Base-by-base conservation (phyloP, 2,113 vertebrate species). In the Paramisgurnus dabryanus region DNA sequence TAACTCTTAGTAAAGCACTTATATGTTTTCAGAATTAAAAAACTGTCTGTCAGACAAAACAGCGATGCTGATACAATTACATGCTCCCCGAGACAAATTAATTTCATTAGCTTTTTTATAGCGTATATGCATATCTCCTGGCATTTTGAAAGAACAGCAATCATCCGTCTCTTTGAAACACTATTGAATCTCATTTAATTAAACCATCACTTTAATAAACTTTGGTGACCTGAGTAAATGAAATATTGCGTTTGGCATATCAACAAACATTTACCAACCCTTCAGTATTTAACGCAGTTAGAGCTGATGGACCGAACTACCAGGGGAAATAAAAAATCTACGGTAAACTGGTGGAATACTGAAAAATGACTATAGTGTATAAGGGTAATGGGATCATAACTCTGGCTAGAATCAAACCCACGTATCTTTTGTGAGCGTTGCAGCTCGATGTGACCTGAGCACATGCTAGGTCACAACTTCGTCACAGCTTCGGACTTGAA, bases 111-210 rank as follows among this genome's bases (percentile, higher is more conserved):
- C 15, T n/a, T 15, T 53, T 71, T 55, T 12, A 71, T n/a, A 64
- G 64, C 8, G 18, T 49, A 75, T 63, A 49, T 63, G 22, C 58
- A 73, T 47, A 22, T 55, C 60, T 53, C 13, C n/a, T 58, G 69
- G 70, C 40, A 72, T 72, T 80, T 57, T n/a, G 55, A 39, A 50
- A 71, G 17, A 50, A 65, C 49, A 80, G 17, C 40, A 70, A 57
- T 65, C 22, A 65, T 12, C 50, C 18, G 7, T 45, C 53, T 43
- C 61, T 66, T 50, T 55, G 61, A 80, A 80, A 55, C 18, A 27
- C n/a, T 9, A 12, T 47, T 66, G n/a, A 12, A 12, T 64, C 61
- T 22, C 12, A 64, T 84, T 76, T 80, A 76, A 84, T 72, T 77
- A 58, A n/a, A 3, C 12, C 8, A 5, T 53, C 4, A 1, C 45